phyloP scores from a whole-genome alignment of 2,888 invertebrate genomes.

The Cyrtodaria siliqua region DNA sequence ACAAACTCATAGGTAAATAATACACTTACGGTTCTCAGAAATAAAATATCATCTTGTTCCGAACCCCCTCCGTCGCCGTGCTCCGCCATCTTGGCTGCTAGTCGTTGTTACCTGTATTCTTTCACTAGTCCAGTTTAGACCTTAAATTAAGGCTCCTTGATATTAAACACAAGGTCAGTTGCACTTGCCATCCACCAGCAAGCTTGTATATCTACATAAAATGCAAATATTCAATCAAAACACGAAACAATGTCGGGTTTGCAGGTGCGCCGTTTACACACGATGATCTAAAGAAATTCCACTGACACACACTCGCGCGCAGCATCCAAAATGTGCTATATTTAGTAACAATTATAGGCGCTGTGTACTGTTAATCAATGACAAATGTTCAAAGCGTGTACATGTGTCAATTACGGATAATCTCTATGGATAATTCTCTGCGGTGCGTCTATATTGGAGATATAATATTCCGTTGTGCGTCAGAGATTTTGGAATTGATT shows the following conservation, averaged over 20 bases:
- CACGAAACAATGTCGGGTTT: background rate
- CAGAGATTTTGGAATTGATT: no score
- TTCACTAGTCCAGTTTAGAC: slow-evolving; percentile 14
- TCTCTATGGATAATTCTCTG: no score
- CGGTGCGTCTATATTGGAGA: no score
- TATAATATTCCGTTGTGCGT: no score
- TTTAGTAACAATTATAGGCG: slow-evolving; percentile 36
- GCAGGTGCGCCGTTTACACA: slow-evolving; percentile 25
- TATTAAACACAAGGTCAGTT: slow-evolving; percentile 4
- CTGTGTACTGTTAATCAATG: slow-evolving; percentile 23
- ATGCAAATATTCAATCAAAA: slow-evolving; percentile 10
- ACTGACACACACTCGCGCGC: slow-evolving; percentile 42
- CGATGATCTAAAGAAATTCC: slow-evolving; percentile 53
- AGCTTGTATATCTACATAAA: slow-evolving; percentile 3
- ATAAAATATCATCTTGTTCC: slow-evolving; percentile 99
- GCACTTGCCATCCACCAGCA: slow-evolving; percentile 19
- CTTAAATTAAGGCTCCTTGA: slow-evolving; percentile 19
- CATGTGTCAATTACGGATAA: no score
- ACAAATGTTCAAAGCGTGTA: slow-evolving; percentile 8
- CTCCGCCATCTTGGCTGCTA: slow-evolving; percentile 83
- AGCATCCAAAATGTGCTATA: slow-evolving; percentile 45
- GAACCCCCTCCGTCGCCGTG: slow-evolving; percentile 91
- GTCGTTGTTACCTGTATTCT: slow-evolving; percentile 34
- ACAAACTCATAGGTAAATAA: no score
- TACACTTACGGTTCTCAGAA: slow-evolving; percentile 97